These are phyloP conservation scores for Coluber constrictor DNA, from an alignment of 2,797 vertebrate genomes.

Conservation along the genomic window DNA sequence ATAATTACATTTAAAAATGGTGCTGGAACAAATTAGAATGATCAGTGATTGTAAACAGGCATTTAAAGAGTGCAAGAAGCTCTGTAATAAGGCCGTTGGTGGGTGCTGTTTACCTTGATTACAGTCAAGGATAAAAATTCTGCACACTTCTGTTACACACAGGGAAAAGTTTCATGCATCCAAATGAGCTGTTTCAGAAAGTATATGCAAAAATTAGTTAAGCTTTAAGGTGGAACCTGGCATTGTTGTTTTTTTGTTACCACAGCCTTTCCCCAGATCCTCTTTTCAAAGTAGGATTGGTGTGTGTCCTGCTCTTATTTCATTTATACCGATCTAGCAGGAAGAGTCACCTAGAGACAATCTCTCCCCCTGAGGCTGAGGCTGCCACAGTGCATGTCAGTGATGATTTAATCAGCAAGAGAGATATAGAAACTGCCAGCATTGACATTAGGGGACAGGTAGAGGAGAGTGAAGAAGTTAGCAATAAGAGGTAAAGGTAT, in stretches of 20 bases:
- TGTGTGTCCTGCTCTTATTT: neutral
- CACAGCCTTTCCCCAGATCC: neutral
- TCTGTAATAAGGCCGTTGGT: neutral
- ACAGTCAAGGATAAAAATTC: neutral
- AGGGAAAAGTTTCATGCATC: neutral
- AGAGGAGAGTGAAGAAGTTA: conserved; percentile 62
- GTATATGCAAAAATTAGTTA: neutral
- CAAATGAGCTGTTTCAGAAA: neutral
- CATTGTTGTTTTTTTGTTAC: neutral
- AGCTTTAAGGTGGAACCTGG: neutral
- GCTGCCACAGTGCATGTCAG: conserved; percentile 50
- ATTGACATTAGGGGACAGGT: conserved; percentile 67
- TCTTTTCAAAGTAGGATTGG: neutral
- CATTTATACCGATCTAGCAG: conserved; percentile 12
- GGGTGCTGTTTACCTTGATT: neutral
- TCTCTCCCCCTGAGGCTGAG: conserved; percentile 12
- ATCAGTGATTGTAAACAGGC: neutral
- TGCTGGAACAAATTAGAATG: neutral
- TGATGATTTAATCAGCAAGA: conserved; percentile 60
- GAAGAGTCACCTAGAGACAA: conserved; percentile 20
- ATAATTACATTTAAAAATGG: neutral
- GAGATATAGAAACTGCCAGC: conserved; percentile 48
- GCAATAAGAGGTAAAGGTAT: conserved; percentile 16
- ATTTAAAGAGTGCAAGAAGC: neutral
- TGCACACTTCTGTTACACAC: neutral